phyloP scores from a whole-genome alignment of 1,140 invertebrate species.

The Aphaenogaster ashmeadi region DNA sequence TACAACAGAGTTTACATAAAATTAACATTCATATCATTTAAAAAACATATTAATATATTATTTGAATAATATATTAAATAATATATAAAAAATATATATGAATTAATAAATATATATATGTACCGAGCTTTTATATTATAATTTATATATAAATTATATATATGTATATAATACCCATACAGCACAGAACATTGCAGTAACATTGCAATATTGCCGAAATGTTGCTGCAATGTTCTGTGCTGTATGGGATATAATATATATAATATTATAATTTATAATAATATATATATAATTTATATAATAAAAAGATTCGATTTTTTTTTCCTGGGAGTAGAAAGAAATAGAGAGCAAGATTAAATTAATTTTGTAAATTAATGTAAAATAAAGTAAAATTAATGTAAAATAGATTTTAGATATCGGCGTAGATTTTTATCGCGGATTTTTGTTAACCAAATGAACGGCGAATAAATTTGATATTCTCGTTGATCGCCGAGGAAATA shows the following conservation, averaged over 20 bases:
- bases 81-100: not conserved
- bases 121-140: too few species aligned
- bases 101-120: too few species aligned
- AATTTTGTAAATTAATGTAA: too few species aligned
- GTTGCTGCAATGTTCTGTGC: too few species aligned
- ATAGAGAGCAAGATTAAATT: not conserved
- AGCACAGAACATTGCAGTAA: too few species aligned
- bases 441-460: constrained; percentile 4
- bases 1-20: constrained; percentile 5
- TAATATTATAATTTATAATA: not conserved
- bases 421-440: not conserved
- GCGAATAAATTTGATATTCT: not conserved
- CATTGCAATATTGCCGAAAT: too few species aligned
- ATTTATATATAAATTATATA: too few species aligned
- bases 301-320: not conserved
- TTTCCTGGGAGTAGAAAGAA: not conserved
- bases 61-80: not conserved
- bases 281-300: not conserved
- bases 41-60: not conserved
- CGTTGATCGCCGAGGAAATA: not conserved
- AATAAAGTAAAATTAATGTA: too few species aligned
- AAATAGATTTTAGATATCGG: too few species aligned
- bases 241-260: too few species aligned
- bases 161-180: too few species aligned
- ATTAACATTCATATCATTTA: not conserved